Evolutionary conservation across 2,113 vertebrate genomes (phyloP).

Genomic region (Pantherophis guttatus): DNA sequence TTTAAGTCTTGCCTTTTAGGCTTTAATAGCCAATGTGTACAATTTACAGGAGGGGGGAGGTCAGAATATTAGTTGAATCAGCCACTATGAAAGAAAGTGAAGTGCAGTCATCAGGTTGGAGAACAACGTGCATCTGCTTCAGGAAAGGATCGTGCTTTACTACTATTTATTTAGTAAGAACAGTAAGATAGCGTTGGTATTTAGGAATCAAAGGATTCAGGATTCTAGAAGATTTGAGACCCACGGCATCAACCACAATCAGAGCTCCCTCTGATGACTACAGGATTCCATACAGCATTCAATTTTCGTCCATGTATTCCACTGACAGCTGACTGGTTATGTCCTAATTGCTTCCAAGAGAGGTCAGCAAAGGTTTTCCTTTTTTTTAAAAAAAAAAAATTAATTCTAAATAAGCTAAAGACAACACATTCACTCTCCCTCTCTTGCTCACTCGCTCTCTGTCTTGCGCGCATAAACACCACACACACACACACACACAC

Average conservation of each 20-base stretch:
- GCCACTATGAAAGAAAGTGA: not conserved
- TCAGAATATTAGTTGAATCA: not conserved
- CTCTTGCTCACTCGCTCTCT: not conserved
- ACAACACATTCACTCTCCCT: slow-evolving; percentile 61
- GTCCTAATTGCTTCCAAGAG: slow-evolving; percentile 97
- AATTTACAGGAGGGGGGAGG: not conserved
- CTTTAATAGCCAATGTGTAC: not conserved
- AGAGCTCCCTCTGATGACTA: slow-evolving; percentile 92
- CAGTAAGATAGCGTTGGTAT: not conserved
- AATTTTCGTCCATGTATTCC: slow-evolving; percentile 77
- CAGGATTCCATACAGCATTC: slow-evolving; percentile 77
- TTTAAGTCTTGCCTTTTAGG: not conserved
- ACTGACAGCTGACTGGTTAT: slow-evolving; percentile 96
- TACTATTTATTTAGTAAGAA: too few species aligned
- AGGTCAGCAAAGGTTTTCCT: slow-evolving; percentile 99
- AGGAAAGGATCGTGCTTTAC: slow-evolving; percentile 24
- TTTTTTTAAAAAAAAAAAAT: slow-evolving; percentile 60
- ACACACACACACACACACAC: slow-evolving; percentile 5
- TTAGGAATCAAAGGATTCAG: slow-evolving; percentile 34
- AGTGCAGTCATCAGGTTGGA: slow-evolving; percentile 9
- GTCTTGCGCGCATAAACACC: too few species aligned
- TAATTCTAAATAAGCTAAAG: slow-evolving; percentile 76
- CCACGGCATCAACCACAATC: slow-evolving; percentile 73
- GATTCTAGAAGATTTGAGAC: slow-evolving; percentile 62
- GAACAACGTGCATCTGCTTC: slow-evolving; percentile 2